Conservation (phyloP, 1,140 invertebrate species). For the Eueides isabella region DNA sequence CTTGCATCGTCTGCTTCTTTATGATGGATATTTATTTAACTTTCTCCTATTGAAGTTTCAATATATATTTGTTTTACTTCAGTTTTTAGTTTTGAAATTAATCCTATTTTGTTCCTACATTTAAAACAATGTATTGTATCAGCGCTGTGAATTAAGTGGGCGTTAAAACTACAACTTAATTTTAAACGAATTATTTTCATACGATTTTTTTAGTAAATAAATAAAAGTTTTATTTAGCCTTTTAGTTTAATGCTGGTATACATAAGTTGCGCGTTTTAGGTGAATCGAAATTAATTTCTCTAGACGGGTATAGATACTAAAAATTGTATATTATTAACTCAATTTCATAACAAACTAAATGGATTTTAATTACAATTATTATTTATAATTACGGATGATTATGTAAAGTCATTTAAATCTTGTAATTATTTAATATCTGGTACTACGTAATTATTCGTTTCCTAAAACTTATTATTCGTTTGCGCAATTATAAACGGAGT, state of each 20-base stretch:
- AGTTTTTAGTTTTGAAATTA: too few species aligned
- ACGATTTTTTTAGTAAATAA: too few species aligned
- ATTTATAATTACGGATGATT: conserved; percentile 11
- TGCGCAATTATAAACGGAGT: background rate
- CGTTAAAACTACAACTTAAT: too few species aligned
- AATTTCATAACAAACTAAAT: background rate
- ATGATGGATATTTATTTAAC: conserved; percentile 20
- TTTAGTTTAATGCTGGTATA: too few species aligned
- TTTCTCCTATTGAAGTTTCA: too few species aligned
- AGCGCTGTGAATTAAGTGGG: too few species aligned
- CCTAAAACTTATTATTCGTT: background rate
- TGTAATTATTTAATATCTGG: background rate
- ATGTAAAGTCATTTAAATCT: background rate
- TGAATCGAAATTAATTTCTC: background rate
- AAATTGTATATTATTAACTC: conserved; percentile 1
- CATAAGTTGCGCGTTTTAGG: background rate
- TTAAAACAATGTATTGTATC: too few species aligned
- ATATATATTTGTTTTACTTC: too few species aligned
- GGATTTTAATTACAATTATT: background rate
- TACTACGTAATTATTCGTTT: conserved; percentile 5
- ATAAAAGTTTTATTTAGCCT: too few species aligned
- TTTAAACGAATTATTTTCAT: too few species aligned
- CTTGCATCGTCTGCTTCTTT: conserved; percentile 16
- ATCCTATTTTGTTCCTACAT: too few species aligned
- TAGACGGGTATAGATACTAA: background rate